Conservation (phyloP, 2,113 vertebrate genomes). For the Reinhardtius hippoglossoides region DNA sequence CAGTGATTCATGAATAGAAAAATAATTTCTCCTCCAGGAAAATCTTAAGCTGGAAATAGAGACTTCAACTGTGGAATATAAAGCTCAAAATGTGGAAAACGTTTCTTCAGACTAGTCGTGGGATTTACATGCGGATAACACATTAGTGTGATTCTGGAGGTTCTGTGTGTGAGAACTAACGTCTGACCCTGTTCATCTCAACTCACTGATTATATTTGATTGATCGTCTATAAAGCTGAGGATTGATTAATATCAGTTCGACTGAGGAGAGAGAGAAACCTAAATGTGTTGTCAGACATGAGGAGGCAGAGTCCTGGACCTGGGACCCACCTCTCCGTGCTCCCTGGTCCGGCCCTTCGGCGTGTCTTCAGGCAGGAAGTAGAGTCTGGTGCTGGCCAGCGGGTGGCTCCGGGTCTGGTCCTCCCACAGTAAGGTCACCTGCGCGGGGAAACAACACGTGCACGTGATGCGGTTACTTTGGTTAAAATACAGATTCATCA, state of each 20-base stretch:
- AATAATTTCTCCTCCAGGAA: too few species aligned
- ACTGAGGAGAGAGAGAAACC: too few species aligned
- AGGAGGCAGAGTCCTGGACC: neutral
- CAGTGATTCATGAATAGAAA: too few species aligned
- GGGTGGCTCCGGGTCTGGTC: slow-evolving; percentile 81
- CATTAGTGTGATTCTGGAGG: slow-evolving; percentile 42
- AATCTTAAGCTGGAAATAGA: neutral
- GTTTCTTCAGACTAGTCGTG: slow-evolving; percentile 40
- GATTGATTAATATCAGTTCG: too few species aligned
- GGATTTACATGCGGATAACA: slow-evolving; percentile 17
- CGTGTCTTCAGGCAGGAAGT: slow-evolving; percentile 86
- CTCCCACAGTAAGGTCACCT: slow-evolving; percentile 85
- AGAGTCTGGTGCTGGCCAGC: slow-evolving; percentile 84
- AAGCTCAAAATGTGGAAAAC: slow-evolving; percentile 48
- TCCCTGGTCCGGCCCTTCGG: slow-evolving; percentile 82
- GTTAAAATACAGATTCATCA: neutral
- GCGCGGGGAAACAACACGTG: neutral
- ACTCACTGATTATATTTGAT: too few species aligned
- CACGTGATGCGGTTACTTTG: neutral
- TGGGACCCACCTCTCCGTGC: slow-evolving; percentile 82
- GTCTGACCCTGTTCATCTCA: too few species aligned
- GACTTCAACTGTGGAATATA: slow-evolving; percentile 14
- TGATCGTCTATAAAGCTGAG: neutral
- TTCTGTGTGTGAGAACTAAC: too few species aligned
- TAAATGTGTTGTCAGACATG: neutral